These are phyloP conservation scores for Drosophila pallidifrons DNA, from an alignment of 1,140 invertebrate genomes.

Conservation along the genomic window DNA sequence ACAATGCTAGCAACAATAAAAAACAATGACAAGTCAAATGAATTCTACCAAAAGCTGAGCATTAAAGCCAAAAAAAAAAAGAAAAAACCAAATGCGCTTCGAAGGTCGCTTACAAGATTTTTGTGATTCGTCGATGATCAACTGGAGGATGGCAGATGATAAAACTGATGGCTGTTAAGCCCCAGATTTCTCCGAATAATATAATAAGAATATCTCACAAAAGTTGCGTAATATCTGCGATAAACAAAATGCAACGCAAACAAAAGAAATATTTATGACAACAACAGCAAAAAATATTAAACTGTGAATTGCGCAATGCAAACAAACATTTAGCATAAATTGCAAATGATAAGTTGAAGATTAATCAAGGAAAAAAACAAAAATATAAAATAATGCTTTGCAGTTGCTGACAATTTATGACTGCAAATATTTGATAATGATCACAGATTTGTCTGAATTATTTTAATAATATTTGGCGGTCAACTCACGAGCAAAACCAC, in stretches of 20 bases:
- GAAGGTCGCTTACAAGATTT: conserved; percentile 68
- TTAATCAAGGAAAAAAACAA: not conserved
- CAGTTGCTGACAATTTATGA: conserved; percentile 21
- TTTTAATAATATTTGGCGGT: conserved; percentile 23
- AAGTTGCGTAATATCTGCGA: conserved; percentile 1
- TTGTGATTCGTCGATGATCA: conserved; percentile 24
- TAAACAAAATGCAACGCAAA: conserved; percentile 16
- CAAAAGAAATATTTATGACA: conserved; percentile 16
- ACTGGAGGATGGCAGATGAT: conserved; percentile 28
- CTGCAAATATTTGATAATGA: conserved; percentile 8
- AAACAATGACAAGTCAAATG: conserved; percentile 62
- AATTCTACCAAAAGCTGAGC: conserved; percentile 61
- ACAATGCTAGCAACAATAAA: conserved; percentile 33
- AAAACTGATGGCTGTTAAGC: conserved; percentile 12
- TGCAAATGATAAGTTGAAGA: conserved; percentile 27
- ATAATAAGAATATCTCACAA: conserved; percentile 3
- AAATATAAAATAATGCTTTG: conserved; percentile 21
- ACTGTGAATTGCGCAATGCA: not conserved
- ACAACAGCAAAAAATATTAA: conserved; percentile 5
- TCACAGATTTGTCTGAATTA: conserved; percentile 9
- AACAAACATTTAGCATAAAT: conserved; percentile 24
- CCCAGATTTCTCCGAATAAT: conserved; percentile 9
- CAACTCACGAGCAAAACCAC: not conserved
- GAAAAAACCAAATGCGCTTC: conserved; percentile 28
- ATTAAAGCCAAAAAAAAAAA: conserved; percentile 35